A percentile compares a stretch with the other conserved stretches of the same genome.
These are phyloP conservation scores for Phainopepla nitens DNA, from an alignment of 2,113 vertebrate genomes.

Conservation along the genomic window DNA sequence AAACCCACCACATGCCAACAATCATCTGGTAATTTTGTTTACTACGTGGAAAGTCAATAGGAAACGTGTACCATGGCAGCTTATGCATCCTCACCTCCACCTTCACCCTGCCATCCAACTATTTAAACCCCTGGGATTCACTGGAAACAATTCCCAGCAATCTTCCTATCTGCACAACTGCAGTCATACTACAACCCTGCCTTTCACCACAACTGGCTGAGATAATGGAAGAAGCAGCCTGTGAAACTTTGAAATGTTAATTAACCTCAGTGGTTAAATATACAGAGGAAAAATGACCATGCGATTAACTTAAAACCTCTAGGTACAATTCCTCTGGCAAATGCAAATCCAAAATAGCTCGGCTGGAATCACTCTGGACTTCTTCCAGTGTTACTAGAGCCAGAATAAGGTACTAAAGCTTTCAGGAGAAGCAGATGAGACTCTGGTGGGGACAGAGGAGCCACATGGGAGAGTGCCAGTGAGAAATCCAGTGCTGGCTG, in stretches of 20 bases:
- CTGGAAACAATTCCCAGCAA: neutral
- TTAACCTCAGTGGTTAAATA: slow-evolving; percentile 42
- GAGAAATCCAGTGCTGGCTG: neutral
- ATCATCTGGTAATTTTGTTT: slow-evolving; percentile 47
- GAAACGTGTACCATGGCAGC: neutral
- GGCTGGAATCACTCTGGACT: neutral
- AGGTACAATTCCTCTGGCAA: slow-evolving; percentile 18
- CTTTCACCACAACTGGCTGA: neutral
- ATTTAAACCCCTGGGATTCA: neutral
- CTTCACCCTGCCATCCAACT: neutral
- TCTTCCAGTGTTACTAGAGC: slow-evolving; percentile 13
- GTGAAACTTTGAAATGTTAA: slow-evolving; percentile 44
- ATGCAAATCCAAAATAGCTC: slow-evolving; percentile 32
- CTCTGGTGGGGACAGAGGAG: neutral
- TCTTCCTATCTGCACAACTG: neutral
- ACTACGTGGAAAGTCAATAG: slow-evolving; percentile 7
- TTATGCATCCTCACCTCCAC: neutral
- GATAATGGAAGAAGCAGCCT: slow-evolving; percentile 30
- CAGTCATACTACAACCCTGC: neutral
- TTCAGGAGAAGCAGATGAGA: slow-evolving; percentile 20
- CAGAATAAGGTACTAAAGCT: slow-evolving; percentile 1
- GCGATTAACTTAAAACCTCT: slow-evolving; percentile 40
- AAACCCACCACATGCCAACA: neutral
- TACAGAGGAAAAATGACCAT: slow-evolving; percentile 15
- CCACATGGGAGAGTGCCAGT: neutral